Percentiles rank a stretch among this genome's conserved stretches.
phyloP scores from a whole-genome alignment of 2,888 invertebrate species.

The Thera britannica region DNA sequence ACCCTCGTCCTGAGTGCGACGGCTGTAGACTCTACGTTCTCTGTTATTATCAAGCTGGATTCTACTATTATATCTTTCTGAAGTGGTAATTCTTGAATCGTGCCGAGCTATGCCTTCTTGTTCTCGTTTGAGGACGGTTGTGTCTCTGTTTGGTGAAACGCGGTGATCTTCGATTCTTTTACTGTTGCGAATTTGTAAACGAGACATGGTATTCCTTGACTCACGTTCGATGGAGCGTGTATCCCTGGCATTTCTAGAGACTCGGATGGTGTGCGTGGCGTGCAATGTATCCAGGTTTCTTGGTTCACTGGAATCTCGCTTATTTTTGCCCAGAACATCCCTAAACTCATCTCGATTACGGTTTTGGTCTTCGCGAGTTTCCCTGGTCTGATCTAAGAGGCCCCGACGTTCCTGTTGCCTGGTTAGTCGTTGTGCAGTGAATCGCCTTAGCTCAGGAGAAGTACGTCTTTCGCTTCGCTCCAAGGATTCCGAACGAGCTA shows the following conservation, averaged over 20 bases:
- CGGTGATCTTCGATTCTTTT: slow-evolving; percentile 27
- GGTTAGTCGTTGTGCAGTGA: slow-evolving; percentile 15
- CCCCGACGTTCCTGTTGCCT: slow-evolving; percentile 25
- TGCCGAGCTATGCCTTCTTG: slow-evolving; percentile 26
- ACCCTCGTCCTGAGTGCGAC: slow-evolving; percentile 18
- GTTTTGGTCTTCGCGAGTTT: slow-evolving; percentile 21
- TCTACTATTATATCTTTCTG: slow-evolving; percentile 19
- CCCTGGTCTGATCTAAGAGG: slow-evolving; percentile 10
- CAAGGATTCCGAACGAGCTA: slow-evolving; percentile 25
- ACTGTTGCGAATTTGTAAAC: slow-evolving; percentile 25
- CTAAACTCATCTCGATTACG: slow-evolving; percentile 27
- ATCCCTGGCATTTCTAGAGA: slow-evolving; percentile 19
- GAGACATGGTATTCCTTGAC: slow-evolving; percentile 25
- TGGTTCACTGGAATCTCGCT: slow-evolving; percentile 26
- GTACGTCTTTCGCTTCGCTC: slow-evolving; percentile 26
- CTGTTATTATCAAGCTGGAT: slow-evolving; percentile 27
- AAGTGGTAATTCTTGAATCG: slow-evolving; percentile 22
- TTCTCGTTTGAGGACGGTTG: slow-evolving; percentile 13
- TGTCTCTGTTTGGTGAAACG: slow-evolving; percentile 20
- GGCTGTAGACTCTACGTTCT: slow-evolving; percentile 21
- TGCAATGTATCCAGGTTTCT: slow-evolving; percentile 27
- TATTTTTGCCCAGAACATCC: slow-evolving; percentile 27
- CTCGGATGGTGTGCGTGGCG: slow-evolving; percentile 22
- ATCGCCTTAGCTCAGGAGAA: slow-evolving; percentile 17
- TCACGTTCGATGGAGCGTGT: slow-evolving; percentile 11